Evolutionary conservation across 2,888 invertebrate species (phyloP).

Genomic region (Rugalucina vietnamica): DNA sequence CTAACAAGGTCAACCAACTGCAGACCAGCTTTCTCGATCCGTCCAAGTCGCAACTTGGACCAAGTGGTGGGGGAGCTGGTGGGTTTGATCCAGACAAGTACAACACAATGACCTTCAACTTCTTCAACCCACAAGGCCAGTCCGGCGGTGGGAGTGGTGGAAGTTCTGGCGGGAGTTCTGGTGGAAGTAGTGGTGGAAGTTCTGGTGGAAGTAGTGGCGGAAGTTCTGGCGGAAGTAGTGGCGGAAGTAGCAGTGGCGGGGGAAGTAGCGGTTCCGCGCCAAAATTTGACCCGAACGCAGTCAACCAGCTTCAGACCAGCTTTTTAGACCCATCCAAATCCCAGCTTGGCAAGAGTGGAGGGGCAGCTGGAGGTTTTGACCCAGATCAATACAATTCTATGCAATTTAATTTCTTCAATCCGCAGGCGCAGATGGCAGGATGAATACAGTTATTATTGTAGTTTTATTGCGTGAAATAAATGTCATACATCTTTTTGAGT

Average conservation of each 20-base stretch:
- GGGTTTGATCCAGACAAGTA: slow-evolving; percentile 60
- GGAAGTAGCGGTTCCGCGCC: slow-evolving; percentile 28
- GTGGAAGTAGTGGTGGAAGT: slow-evolving; percentile 21
- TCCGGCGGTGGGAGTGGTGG: neutral
- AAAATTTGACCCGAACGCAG: slow-evolving; percentile 64
- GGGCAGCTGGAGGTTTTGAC: slow-evolving; percentile 52
- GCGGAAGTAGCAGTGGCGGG: neutral
- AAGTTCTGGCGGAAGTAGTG: neutral
- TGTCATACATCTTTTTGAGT: too few relatives aligned
- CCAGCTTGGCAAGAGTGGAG: slow-evolving; percentile 57
- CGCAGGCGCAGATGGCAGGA: neutral
- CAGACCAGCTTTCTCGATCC: slow-evolving; percentile 63
- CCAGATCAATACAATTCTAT: slow-evolving; percentile 60
- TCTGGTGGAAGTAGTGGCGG: neutral
- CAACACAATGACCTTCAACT: slow-evolving; percentile 59
- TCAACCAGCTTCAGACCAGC: slow-evolving; percentile 60
- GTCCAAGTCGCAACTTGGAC: slow-evolving; percentile 55
- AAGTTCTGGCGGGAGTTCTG: slow-evolving; percentile 19
- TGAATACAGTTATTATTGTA: too few relatives aligned
- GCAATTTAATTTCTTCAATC: slow-evolving; percentile 57
- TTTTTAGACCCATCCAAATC: slow-evolving; percentile 63
- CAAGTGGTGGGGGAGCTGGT: slow-evolving; percentile 40
- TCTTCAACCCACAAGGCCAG: slow-evolving; percentile 31
- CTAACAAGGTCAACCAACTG: slow-evolving; percentile 64
- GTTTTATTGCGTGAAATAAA: too few relatives aligned